phyloP scores from a whole-genome alignment of 2,797 vertebrate species.

The Enteromius paludinosus region DNA sequence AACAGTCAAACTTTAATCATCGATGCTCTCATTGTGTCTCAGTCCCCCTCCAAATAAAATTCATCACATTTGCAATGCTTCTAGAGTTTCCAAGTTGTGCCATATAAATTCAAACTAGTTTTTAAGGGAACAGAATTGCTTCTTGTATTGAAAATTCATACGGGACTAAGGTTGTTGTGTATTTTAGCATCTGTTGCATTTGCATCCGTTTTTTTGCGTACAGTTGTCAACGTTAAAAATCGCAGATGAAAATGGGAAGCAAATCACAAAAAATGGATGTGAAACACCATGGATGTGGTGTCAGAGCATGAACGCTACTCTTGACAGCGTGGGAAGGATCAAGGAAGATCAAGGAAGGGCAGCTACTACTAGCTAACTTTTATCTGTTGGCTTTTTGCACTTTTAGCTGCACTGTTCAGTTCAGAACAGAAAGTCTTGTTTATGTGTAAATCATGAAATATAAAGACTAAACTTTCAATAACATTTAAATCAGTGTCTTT shows the following conservation, averaged over 20 bases:
- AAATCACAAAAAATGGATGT: background rate
- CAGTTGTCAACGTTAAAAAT: background rate
- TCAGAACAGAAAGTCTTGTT: background rate
- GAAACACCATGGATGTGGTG: conserved; percentile 8
- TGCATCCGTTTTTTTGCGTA: background rate
- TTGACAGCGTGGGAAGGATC: conserved; percentile 10
- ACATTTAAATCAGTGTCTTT: background rate
- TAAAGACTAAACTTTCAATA: background rate
- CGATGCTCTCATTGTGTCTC: background rate
- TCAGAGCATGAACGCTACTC: background rate
- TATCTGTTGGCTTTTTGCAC: conserved; percentile 24
- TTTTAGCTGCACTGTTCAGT: conserved; percentile 3
- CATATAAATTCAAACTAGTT: background rate
- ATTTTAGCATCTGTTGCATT: background rate
- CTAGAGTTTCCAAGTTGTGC: background rate
- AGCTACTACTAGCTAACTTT: background rate
- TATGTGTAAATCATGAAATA: background rate
- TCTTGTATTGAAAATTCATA: background rate
- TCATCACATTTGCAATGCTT: background rate
- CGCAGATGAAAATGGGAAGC: background rate
- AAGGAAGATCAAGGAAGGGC: conserved; percentile 7
- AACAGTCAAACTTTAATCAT: background rate
- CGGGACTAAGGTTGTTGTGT: background rate
- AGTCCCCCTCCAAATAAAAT: background rate
- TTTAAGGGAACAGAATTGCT: background rate